These are phyloP conservation scores for Mustela nigripes DNA, from an alignment of 2,113 vertebrate species.

Conservation along the genomic window DNA sequence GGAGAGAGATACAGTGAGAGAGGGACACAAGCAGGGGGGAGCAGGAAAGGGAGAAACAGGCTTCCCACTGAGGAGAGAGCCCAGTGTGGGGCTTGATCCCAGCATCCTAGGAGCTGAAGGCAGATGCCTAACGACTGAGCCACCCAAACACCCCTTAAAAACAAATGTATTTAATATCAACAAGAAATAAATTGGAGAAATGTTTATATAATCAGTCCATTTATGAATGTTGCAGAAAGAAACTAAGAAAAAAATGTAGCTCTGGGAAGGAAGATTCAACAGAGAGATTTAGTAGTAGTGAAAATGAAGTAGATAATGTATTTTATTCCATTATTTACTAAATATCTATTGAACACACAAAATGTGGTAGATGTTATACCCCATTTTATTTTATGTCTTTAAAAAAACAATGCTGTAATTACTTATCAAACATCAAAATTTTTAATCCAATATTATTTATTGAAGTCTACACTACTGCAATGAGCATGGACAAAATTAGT, in stretches of 20 bases:
- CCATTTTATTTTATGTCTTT: neutral
- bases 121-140: too few species aligned
- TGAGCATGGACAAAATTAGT: neutral
- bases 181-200: neutral
- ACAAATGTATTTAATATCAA: too few species aligned
- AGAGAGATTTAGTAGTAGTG: neutral
- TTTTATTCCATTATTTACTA: neutral
- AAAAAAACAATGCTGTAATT: neutral
- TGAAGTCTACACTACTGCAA: neutral
- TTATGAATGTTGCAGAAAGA: neutral
- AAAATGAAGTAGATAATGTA: neutral
- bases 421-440: neutral
- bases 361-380: neutral
- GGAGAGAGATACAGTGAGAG: too few species aligned
- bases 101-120: too few species aligned
- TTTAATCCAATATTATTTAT: neutral
- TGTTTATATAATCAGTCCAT: neutral
- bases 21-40: too few species aligned
- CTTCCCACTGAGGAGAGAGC: too few species aligned
- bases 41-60: too few species aligned
- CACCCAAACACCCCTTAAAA: too few species aligned
- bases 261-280: neutral
- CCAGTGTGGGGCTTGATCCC: too few species aligned
- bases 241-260: neutral
- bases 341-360: neutral